These are phyloP conservation scores for Arenaria interpres DNA, from an alignment of 2,113 vertebrate genomes.

Conservation along the genomic window DNA sequence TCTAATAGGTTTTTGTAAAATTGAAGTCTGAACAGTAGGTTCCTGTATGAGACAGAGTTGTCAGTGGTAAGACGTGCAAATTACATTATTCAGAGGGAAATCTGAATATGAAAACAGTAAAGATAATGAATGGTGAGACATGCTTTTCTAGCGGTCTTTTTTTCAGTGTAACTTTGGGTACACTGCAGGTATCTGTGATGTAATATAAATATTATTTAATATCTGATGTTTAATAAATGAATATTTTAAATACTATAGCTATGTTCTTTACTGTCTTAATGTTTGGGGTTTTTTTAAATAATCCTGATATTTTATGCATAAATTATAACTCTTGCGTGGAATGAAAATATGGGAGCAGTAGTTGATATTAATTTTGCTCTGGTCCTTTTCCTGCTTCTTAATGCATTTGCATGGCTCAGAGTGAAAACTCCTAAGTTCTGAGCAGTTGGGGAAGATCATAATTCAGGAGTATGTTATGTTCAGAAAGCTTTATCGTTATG, in stretches of 20 bases:
- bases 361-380: neutral
- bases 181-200: neutral
- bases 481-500: neutral
- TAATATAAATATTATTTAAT: neutral
- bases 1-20: neutral
- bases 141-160: neutral
- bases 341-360: neutral
- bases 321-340: neutral
- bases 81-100: neutral
- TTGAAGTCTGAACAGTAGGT: neutral
- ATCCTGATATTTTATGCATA: neutral
- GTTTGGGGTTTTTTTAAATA: neutral
- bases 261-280: neutral
- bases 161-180: neutral
- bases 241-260: neutral
- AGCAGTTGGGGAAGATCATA: neutral
- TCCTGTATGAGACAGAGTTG: neutral
- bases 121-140: neutral
- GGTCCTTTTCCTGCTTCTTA: neutral
- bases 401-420: neutral
- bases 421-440: neutral
- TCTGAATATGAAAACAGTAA: neutral
- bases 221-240: neutral
- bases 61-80: neutral
- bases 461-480: neutral